Evolutionary conservation across 2,888 invertebrate genomes (phyloP), one percentile per base, ranked within the genome.

Genomic region (Limnephilus rhombicus): DNA sequence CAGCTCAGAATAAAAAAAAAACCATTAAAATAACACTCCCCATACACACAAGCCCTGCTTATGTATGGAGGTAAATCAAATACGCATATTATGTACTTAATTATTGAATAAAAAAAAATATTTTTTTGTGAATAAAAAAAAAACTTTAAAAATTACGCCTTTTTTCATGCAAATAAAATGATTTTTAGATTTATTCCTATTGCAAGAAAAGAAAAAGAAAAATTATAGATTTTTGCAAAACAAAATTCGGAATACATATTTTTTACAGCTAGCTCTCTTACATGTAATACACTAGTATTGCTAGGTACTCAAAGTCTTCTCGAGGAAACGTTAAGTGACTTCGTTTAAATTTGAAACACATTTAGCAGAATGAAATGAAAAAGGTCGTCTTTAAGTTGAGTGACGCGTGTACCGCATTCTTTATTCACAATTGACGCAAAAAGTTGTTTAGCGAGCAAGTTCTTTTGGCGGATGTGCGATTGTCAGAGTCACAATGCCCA

Each of bases 381-480:
- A 68, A 68, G 68, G 68, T 68, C 68, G 68, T n/a, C 68, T 68
- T 68, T 68, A 68, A 24, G 24, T 24, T 24, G 9, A 53, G 41
- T 86, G 86, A 86, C 15, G n/a, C 53, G n/a, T 86, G 86, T 86
- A 11, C 49, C 45, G n/a, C 49, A 45, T 86, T 86, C 53, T 45
- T 37, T 49, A 29, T 86, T 86, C 49, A 49, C 9, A 86, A 86
- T 86, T 29, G 86, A 31, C 86, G 86, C 12, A 29, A 34, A 53
- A 86, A 86, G 29, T 85, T 85, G 31, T 68, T 68, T 68, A 68
- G 68, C 9, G 7, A 68, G 15, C 34, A 31, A 31, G 53, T 86
- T 29, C 45, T 53, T 45, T n/a, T 53, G 11, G 45, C 86, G 86
- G 37, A 85, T 37, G 18, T 82, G 9, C 41, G 85, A 41, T 41